Evolutionary conservation across 2,888 invertebrate species (phyloP).

Genomic region (Stegophylla sp.): DNA sequence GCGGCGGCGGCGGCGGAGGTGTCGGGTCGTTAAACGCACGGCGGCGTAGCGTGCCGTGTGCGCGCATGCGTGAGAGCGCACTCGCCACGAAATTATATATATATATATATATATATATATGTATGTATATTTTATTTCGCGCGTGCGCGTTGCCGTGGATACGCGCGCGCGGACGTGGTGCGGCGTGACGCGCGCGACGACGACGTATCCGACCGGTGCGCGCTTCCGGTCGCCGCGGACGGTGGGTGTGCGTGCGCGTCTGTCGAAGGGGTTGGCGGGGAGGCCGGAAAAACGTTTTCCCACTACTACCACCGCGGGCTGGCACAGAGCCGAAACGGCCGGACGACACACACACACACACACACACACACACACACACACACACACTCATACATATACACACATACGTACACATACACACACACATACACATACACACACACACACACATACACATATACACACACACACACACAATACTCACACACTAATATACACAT

Average conservation of each 20-base stretch:
- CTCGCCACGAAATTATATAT: too few relatives aligned
- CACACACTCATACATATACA: not conserved
- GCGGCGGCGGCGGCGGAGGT: constrained; percentile 1
- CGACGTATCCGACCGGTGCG: not conserved
- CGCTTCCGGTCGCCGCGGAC: not conserved
- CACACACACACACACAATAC: not conserved
- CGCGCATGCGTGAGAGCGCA: not conserved
- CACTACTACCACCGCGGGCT: constrained; percentile 33
- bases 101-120: too few relatives aligned
- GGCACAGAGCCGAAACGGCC: constrained; percentile 45
- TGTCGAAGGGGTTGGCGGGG: constrained; percentile 21
- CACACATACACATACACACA: not conserved
- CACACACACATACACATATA: not conserved
- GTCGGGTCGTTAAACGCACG: constrained; percentile 51
- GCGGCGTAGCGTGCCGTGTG: not conserved
- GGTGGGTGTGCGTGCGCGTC: not conserved
- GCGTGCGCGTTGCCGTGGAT: constrained; percentile 41
- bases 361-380: not conserved
- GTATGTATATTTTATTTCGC: constrained; percentile 5
- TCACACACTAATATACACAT: too few relatives aligned
- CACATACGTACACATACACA: not conserved
- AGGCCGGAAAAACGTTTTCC: constrained; percentile 56
- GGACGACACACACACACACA: not conserved
- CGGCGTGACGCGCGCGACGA: too few relatives aligned
- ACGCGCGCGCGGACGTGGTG: constrained; percentile 2